Base-by-base conservation (phyloP, 2,797 vertebrate species). In the Zenarchopterus dispar region DNA sequence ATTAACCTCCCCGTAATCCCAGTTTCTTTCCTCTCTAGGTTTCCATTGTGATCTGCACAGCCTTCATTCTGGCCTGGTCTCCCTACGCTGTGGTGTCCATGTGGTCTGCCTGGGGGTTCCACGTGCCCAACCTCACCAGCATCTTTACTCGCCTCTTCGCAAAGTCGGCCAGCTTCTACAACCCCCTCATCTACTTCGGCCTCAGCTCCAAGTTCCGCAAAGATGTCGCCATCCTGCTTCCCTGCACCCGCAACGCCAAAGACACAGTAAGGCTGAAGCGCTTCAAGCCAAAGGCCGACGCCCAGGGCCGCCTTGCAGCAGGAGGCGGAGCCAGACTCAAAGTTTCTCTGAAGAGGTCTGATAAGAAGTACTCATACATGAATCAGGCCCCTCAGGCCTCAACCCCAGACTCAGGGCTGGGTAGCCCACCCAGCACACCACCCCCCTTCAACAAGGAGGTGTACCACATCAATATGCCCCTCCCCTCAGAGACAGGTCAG, bases 1-100 rank as follows among this genome's bases (percentile, higher is more conserved):
- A 7, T 28, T 28, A 28, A 6, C 31, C 33, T 28, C 33, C 11
- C 33, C 11, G 1, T 13, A 36, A 13, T 13, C 33, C 2, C 28
- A 28, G 28, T 28, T 28, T 28, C 28, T 10, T 7, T 50, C 4
- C 58, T 77, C 58, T 67, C 10, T 62, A 95, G 93, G 93, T 95
- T 44, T 96, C 94, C 67, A 89, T 93, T 28, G 94, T 94, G 43
- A 91, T 94, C 80, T 93, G 92, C 49, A 94, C 91, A 7, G 92
- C 91, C 67, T 94, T 91, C 69, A 94, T 94, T 78, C 82, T 94
- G 63, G 94, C 94, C 0, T 95, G 95, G 95, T 93, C 94, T 11
- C 95, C 95, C 0, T 96, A 96, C 0, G 95, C 94, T 0, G 93
- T 94, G 46, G 94, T 95, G 52, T 95, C 93, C 49, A 92, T 95